Percentiles rank a stretch among this genome's conserved stretches.
Evolutionary conservation across 2,113 vertebrate genomes (phyloP).

Genomic region (Forbesichthys papilliferus): DNA sequence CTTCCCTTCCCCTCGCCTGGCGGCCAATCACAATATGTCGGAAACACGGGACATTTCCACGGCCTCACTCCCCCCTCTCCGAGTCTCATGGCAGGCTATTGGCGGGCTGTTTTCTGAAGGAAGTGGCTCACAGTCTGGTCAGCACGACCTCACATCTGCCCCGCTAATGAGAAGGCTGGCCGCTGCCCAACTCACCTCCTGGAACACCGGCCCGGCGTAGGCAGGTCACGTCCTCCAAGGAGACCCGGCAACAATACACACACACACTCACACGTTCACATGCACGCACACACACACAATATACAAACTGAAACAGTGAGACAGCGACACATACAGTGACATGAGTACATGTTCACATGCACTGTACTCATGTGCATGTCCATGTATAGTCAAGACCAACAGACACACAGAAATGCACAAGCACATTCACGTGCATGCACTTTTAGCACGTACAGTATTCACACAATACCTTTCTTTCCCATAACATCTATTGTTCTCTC

Average conservation of each 20-base stretch:
- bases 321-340: background rate
- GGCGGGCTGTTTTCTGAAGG: constrained; percentile 90
- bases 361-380: background rate
- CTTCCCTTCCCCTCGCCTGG: constrained; percentile 62
- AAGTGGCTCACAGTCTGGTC: constrained; percentile 84
- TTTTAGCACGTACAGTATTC: background rate
- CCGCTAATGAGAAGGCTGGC: constrained; percentile 84
- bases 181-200: constrained; percentile 81
- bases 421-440: background rate
- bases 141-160: constrained; percentile 85
- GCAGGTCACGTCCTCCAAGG: constrained; percentile 84
- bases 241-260: constrained; percentile 49
- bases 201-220: constrained; percentile 75
- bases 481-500: background rate
- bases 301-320: constrained; percentile 5
- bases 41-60: constrained; percentile 84
- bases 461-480: background rate
- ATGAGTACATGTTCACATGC: background rate
- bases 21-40: constrained; percentile 87
- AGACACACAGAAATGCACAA: background rate
- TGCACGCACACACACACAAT: constrained; percentile 22
- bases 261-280: background rate
- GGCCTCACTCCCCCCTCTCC: constrained; percentile 71
- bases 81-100: constrained; percentile 77
- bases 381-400: constrained; percentile 48